phyloP scores from a whole-genome alignment of 2,888 invertebrate species.

The Heliconius cydno region DNA sequence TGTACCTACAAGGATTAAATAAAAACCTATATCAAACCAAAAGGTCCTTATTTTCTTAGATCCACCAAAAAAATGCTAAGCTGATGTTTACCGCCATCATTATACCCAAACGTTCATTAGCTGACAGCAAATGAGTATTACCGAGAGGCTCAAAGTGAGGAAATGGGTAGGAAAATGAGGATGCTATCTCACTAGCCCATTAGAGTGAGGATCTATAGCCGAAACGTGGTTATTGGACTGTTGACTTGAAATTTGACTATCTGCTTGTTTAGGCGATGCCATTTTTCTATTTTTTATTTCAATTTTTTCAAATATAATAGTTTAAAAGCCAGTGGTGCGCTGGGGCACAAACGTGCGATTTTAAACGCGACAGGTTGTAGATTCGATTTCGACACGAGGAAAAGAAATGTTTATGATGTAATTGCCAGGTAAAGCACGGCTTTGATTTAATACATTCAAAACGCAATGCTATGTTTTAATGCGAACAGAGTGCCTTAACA shows the following conservation, averaged over 20 bases:
- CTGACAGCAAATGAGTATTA: slow-evolving; percentile 33
- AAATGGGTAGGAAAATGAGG: slow-evolving; percentile 42
- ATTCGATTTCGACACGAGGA: too few relatives aligned
- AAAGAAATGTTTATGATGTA: too few relatives aligned
- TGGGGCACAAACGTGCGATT: too few relatives aligned
- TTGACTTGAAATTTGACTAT: not conserved
- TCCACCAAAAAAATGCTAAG: slow-evolving; percentile 27
- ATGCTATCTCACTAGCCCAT: slow-evolving; percentile 35
- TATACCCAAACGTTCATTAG: slow-evolving; percentile 38
- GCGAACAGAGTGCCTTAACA: too few relatives aligned
- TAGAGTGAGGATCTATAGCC: slow-evolving; percentile 34
- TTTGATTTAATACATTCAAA: too few relatives aligned
- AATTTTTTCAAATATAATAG: too few relatives aligned
- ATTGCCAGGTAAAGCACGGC: too few relatives aligned
- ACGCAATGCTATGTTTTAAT: too few relatives aligned
- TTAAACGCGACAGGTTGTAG: not conserved
- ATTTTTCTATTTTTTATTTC: not conserved
- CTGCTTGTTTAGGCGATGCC: not conserved
- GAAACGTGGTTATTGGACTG: slow-evolving; percentile 29
- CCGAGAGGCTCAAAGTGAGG: slow-evolving; percentile 35
- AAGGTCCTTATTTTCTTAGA: slow-evolving; percentile 26
- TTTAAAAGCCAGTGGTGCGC: too few relatives aligned
- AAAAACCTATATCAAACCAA: slow-evolving; percentile 14
- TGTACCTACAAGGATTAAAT: not conserved
- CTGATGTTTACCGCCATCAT: slow-evolving; percentile 33